These are phyloP conservation scores for Drosophila niveifrons DNA, from an alignment of 2,888 invertebrate species.

Conservation along the genomic window DNA sequence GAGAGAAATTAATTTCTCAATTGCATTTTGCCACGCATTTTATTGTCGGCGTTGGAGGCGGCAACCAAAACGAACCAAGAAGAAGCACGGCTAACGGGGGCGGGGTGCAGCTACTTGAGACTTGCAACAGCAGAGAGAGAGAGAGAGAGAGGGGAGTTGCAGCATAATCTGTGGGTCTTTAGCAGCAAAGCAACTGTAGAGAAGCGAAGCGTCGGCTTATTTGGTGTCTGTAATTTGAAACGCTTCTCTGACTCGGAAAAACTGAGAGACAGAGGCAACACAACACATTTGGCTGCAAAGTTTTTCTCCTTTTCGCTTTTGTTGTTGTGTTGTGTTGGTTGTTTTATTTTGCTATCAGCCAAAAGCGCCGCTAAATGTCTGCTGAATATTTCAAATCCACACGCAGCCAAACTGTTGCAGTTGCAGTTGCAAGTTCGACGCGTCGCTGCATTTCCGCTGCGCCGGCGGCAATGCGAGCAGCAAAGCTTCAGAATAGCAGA, in stretches of 20 bases:
- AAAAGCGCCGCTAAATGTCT: slow-evolving; percentile 77
- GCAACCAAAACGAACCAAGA: slow-evolving; percentile 49
- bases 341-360: slow-evolving; percentile 39
- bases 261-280: slow-evolving; percentile 30
- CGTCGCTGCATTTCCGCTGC: slow-evolving; percentile 66
- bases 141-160: not conserved
- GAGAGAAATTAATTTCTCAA: slow-evolving; percentile 79
- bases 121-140: not conserved
- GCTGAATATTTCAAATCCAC: slow-evolving; percentile 69
- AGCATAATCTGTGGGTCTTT: slow-evolving; percentile 41
- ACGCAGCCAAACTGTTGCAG: slow-evolving; percentile 56
- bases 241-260: slow-evolving; percentile 82
- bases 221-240: slow-evolving; percentile 84
- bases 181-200: slow-evolving; percentile 44
- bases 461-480: slow-evolving; percentile 44
- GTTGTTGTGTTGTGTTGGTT: no score
- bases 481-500: slow-evolving; percentile 15
- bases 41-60: slow-evolving; percentile 71
- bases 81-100: not conserved
- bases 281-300: slow-evolving; percentile 30
- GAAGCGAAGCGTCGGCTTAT: slow-evolving; percentile 77
- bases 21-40: slow-evolving; percentile 80
- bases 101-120: not conserved
- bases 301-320: slow-evolving; percentile 12
- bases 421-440: slow-evolving; percentile 42